Evolutionary conservation across 2,113 vertebrate species (phyloP).

Genomic region (Baryphthengus martii): DNA sequence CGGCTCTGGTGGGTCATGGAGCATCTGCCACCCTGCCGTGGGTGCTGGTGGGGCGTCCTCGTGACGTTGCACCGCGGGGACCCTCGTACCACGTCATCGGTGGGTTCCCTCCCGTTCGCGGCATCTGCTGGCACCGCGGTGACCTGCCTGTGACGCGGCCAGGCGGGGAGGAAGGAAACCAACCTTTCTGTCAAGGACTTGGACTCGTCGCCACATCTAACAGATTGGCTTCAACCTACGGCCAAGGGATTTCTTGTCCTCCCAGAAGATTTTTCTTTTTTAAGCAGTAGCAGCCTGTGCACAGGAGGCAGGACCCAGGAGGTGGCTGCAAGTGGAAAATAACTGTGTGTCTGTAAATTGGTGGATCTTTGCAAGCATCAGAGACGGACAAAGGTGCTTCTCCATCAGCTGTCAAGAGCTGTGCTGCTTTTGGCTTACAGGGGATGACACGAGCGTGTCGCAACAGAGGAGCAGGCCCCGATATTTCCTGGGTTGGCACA

Average conservation of each 20-base stretch:
- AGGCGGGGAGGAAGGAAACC: background rate
- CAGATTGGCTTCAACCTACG: accelerated
- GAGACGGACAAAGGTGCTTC: background rate
- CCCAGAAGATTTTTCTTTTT: background rate
- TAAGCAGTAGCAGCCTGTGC: background rate
- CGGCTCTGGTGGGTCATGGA: background rate
- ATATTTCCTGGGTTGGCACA: background rate
- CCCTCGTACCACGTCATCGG: background rate
- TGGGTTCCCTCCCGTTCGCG: background rate
- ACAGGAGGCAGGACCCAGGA: background rate
- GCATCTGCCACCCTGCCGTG: accelerated
- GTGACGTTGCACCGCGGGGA: accelerated
- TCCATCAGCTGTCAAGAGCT: background rate
- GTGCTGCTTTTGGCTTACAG: background rate
- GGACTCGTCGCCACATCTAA: accelerated
- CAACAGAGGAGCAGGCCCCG: background rate
- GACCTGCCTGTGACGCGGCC: background rate
- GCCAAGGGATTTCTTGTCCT: background rate
- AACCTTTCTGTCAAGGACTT: background rate
- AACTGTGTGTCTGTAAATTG: accelerated
- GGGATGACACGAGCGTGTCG: accelerated
- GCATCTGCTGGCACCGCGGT: background rate
- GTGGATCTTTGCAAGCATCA: background rate
- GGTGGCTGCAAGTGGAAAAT: background rate
- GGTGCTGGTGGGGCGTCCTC: background rate